Conservation (phyloP, 2,888 invertebrate species). For the Strigamia transsilvanica region DNA sequence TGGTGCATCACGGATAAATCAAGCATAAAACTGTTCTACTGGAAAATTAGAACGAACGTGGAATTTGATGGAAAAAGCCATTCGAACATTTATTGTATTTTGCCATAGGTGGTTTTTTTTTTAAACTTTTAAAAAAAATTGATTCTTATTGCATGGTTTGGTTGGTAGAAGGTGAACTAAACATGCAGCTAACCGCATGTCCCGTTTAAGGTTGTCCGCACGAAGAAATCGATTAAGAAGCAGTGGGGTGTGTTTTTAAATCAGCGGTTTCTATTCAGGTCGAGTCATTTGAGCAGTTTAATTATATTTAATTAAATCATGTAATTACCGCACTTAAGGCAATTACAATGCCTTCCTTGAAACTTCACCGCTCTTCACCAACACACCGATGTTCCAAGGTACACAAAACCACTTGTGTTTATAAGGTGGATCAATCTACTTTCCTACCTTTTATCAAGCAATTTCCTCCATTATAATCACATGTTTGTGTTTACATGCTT, state of each 20-base stretch:
- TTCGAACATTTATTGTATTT: too few species aligned
- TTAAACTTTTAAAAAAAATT: too few species aligned
- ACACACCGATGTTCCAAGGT: background rate
- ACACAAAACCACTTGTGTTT: background rate
- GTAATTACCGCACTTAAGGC: conserved; percentile 15
- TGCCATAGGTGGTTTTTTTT: too few species aligned
- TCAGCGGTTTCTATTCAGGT: conserved; percentile 20
- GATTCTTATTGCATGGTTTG: background rate
- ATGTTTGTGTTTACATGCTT: too few species aligned
- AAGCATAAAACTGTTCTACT: too few species aligned
- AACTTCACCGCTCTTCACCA: background rate
- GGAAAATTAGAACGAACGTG: too few species aligned
- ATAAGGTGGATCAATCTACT: background rate
- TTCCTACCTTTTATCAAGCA: background rate
- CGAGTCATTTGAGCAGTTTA: conserved; percentile 14
- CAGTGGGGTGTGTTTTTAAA: conserved; percentile 7
- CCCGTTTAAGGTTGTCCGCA: conserved; percentile 9
- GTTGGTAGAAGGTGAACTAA: background rate
- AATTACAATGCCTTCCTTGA: background rate
- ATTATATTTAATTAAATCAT: conserved; percentile 20
- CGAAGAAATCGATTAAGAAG: conserved; percentile 10
- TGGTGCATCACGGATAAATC: too few species aligned
- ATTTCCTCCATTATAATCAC: background rate
- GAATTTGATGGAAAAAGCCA: too few species aligned
- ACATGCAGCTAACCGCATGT: background rate